Percentiles rank a stretch among this genome's conserved stretches.
Evolutionary conservation across 2,797 vertebrate genomes (phyloP).

Genomic region (Miichthys miiuy): DNA sequence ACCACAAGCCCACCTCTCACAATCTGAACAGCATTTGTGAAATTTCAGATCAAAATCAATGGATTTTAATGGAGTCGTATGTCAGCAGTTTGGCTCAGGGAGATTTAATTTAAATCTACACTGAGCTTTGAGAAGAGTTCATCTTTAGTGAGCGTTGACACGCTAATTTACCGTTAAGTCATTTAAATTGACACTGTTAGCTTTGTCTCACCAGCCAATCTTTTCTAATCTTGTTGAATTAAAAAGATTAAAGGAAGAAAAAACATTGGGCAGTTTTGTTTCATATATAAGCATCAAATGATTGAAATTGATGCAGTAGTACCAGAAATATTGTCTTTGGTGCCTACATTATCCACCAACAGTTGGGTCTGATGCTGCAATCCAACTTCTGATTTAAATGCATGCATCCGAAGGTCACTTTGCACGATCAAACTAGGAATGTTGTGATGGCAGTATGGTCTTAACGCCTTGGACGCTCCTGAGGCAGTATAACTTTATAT

Average conservation of each 20-base stretch:
- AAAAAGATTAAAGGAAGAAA: no score
- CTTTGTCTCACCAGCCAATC: neutral
- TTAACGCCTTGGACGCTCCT: neutral
- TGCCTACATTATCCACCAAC: no score
- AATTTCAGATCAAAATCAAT: constrained; percentile 6
- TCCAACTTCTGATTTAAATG: no score
- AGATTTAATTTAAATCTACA: neutral
- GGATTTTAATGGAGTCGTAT: neutral
- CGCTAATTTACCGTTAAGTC: neutral
- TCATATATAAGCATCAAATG: no score
- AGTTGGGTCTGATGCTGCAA: no score
- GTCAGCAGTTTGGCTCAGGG: neutral
- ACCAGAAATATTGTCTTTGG: no score
- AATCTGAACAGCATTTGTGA: neutral
- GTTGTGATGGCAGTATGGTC: neutral
- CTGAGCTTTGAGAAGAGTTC: no score
- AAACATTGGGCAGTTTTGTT: no score
- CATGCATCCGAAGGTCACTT: no score
- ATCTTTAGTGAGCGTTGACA: no score
- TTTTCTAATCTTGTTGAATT: neutral
- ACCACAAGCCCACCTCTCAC: neutral
- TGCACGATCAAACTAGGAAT: neutral
- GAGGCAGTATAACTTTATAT: neutral
- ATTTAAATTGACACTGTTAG: neutral
- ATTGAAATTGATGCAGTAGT: no score